phyloP scores from a whole-genome alignment of 2,113 vertebrate genomes.

The Austrofundulus limnaeus region DNA sequence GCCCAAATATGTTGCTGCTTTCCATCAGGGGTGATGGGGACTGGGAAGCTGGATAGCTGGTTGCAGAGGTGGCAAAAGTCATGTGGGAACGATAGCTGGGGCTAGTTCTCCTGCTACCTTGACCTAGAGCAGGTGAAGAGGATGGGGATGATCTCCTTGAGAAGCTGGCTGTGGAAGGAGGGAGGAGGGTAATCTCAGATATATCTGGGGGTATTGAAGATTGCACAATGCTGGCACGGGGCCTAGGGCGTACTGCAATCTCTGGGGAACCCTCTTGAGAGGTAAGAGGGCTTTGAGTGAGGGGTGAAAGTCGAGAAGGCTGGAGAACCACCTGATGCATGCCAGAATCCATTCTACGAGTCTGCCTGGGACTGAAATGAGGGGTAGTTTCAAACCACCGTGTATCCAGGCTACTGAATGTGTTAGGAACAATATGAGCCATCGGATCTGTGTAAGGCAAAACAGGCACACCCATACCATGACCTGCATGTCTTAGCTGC shows the following conservation, averaged over 20 bases:
- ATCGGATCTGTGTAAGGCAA: slow-evolving; percentile 97
- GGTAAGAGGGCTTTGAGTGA: slow-evolving; percentile 96
- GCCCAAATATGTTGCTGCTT: slow-evolving; percentile 90
- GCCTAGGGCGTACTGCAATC: slow-evolving; percentile 90
- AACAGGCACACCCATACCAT: slow-evolving; percentile 96
- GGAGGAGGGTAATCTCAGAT: slow-evolving; percentile 95
- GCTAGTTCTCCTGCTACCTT: slow-evolving; percentile 85
- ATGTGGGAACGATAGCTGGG: slow-evolving; percentile 83
- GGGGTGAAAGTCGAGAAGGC: slow-evolving; percentile 95
- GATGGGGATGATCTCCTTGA: slow-evolving; percentile 94
- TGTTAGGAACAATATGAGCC: slow-evolving; percentile 89
- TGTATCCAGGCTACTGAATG: slow-evolving; percentile 93
- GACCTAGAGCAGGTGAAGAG: slow-evolving; percentile 91
- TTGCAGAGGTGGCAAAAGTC: slow-evolving; percentile 88
- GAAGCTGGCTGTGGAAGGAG: slow-evolving; percentile 91
- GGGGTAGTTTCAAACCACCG: slow-evolving; percentile 95
- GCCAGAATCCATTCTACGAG: slow-evolving; percentile 91
- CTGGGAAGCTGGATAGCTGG: slow-evolving; percentile 86
- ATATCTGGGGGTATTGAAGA: slow-evolving; percentile 84
- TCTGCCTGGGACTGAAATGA: slow-evolving; percentile 93
- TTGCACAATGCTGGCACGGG: slow-evolving; percentile 90
- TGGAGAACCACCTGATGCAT: slow-evolving; percentile 98
- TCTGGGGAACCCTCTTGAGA: slow-evolving; percentile 93
- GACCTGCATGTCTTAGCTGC: slow-evolving; percentile 98
- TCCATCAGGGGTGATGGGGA: slow-evolving; percentile 86